phyloP scores from a whole-genome alignment of 2,113 vertebrate species.

The Nicator chloris region DNA sequence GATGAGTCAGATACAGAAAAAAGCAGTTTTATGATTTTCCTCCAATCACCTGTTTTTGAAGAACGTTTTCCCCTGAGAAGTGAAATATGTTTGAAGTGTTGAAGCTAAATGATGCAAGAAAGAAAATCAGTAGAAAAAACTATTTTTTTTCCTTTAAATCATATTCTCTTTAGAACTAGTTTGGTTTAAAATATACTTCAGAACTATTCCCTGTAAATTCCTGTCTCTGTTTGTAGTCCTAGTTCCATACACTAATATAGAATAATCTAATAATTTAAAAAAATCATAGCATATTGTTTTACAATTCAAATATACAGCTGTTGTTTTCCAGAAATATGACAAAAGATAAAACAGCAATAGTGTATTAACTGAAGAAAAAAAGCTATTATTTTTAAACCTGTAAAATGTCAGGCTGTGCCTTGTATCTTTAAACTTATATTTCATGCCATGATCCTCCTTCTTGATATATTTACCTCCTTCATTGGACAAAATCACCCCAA shows the following conservation, averaged over 20 bases:
- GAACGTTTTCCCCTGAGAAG: not conserved
- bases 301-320: not conserved
- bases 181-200: not conserved
- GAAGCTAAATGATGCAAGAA: not conserved
- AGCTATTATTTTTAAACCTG: not conserved
- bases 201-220: not conserved
- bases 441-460: not conserved
- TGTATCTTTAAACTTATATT: not conserved
- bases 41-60: not conserved
- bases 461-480: not conserved
- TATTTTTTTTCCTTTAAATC: not conserved
- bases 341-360: not conserved
- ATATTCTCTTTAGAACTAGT: not conserved
- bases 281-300: not conserved
- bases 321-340: not conserved
- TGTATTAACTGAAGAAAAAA: not conserved
- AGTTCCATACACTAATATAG: not conserved
- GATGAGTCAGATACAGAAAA: not conserved
- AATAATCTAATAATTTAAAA: not conserved
- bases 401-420: not conserved
- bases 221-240: not conserved
- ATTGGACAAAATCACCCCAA: not conserved
- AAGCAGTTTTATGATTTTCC: not conserved
- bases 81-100: not conserved
- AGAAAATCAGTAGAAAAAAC: not conserved